Base-by-base conservation (phyloP, 2,888 invertebrate species). In the Adineta ricciae region DNA sequence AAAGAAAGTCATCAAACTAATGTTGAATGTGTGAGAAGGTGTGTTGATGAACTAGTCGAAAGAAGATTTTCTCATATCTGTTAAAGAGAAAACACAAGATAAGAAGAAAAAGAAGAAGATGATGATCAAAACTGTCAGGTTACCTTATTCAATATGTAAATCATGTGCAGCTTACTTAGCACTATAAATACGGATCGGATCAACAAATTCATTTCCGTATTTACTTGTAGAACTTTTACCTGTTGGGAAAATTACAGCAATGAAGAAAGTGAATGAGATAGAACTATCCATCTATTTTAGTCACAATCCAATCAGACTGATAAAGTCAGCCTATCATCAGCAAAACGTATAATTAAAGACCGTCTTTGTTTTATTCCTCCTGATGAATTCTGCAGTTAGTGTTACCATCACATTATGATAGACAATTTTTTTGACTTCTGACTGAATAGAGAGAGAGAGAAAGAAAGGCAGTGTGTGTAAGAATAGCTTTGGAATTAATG, bases 1-100 rank as follows among this genome's bases (percentile, higher is more conserved):
- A 64, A 32, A 32, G 14, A 73, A 73, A 73, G 73, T 73, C 73
- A 73, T 73, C 73, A 73, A 64, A 36, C 41, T 73, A 73, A 73
- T 27, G 24, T 56, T 27, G n/a, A 27, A 27, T 56, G 56, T 56
- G 56, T 27, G 27, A 11, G 11, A 16, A 11, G 7, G 11, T 46
- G 64, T 56, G 27, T 56, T 56, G 27, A 56, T 56, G 27, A 27
- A 56, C 11, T 27, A 27, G 7, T 56, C 27, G 14, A 27, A 64
- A 64, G 64, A 64, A 64, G 64, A 27, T 64, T 64, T 64, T 64
- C 64, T 64, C 64, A 27, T 27, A 64, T 64, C 64, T 32, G 27
- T 64, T 64, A 32, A 64, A 64, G 32, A 64, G 64, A 64, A 64
- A 64, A 64, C 64, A 64, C 64, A 27, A n/a, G 32, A 27, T 64